A percentile compares a stretch with the other conserved stretches of the same genome.
Conservation (phyloP, 2,113 vertebrate species). For the Petaurus breviceps region DNA sequence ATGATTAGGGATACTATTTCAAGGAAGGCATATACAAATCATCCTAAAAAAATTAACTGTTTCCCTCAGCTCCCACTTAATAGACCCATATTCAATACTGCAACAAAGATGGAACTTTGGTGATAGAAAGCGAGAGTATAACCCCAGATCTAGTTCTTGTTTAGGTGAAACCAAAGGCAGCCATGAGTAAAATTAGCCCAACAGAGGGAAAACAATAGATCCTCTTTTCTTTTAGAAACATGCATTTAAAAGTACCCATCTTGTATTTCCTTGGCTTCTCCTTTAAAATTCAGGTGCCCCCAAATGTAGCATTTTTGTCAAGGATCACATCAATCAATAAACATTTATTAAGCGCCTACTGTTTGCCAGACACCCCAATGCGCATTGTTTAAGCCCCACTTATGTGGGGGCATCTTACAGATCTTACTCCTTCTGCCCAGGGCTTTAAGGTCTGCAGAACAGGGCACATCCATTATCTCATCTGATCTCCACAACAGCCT, state of each 20-base stretch:
- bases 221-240: slow-evolving; percentile 31
- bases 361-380: slow-evolving; percentile 36
- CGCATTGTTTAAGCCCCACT: slow-evolving; percentile 33
- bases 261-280: slow-evolving; percentile 55
- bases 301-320: slow-evolving; percentile 21
- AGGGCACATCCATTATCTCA: neutral
- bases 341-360: slow-evolving; percentile 28
- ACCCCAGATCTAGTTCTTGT: slow-evolving; percentile 45
- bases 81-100: slow-evolving; percentile 7
- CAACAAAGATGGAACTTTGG: slow-evolving; percentile 28
- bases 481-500: neutral
- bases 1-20: neutral
- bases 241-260: slow-evolving; percentile 47
- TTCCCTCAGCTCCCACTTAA: neutral
- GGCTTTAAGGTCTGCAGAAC: neutral
- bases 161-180: slow-evolving; percentile 60
- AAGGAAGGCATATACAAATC: slow-evolving; percentile 15
- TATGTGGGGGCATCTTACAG: slow-evolving; percentile 2
- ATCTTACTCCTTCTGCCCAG: neutral
- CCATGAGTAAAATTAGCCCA: slow-evolving; percentile 32
- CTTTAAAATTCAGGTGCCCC: slow-evolving; percentile 44
- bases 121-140: neutral
- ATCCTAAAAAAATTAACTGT: slow-evolving; percentile 5
- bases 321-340: slow-evolving; percentile 55
- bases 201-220: neutral